phyloP scores from a whole-genome alignment of 2,113 vertebrate genomes.

The Cyrtonyx montezumae region DNA sequence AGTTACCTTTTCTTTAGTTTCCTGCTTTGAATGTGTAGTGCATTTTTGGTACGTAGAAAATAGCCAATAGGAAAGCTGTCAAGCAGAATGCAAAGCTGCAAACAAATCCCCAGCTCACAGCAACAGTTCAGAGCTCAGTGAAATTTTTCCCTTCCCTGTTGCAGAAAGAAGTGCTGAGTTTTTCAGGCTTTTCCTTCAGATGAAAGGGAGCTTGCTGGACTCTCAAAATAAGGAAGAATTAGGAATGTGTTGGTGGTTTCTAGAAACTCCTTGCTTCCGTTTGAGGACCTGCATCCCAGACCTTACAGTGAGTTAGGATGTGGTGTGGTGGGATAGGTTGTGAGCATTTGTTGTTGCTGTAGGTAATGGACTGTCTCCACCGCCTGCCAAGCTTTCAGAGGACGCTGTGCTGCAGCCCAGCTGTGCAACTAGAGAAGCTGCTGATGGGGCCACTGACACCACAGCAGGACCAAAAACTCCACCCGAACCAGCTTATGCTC shows the following conservation, averaged over 20 bases:
- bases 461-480: not conserved
- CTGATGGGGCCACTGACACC: not conserved
- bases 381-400: not conserved
- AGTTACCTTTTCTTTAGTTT: not conserved
- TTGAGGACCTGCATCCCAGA: not conserved
- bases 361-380: not conserved
- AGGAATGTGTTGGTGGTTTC: not conserved
- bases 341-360: constrained; percentile 10
- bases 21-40: not conserved
- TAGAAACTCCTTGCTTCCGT: not conserved
- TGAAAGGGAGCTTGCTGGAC: not conserved
- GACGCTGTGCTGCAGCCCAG: not conserved
- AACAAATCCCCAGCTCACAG: not conserved
- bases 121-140: not conserved
- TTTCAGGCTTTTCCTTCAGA: not conserved
- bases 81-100: not conserved
- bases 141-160: not conserved
- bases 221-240: not conserved
- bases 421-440: not conserved
- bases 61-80: not conserved
- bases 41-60: not conserved
- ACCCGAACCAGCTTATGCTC: not conserved
- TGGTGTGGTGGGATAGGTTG: not conserved
- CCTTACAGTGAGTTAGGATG: not conserved
- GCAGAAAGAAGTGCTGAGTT: not conserved